Base-by-base conservation (phyloP, 1,140 invertebrate species). In the Trichonephila inaurata region DNA sequence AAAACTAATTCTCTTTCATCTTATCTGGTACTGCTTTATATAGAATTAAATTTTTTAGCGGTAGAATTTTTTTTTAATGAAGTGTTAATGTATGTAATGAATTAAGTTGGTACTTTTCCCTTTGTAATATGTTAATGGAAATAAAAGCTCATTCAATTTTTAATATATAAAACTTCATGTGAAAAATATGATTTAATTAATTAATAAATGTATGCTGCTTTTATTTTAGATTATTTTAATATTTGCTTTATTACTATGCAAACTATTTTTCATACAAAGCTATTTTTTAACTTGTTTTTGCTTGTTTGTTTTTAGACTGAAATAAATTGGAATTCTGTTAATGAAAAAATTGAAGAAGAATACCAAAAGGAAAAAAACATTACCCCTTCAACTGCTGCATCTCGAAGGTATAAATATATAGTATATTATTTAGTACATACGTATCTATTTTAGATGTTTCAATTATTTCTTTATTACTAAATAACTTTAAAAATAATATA, bases 241-340 rank as follows among this genome's bases (percentile, higher is more conserved):
- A 40, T 28, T 28, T 18, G 33, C 33, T 8, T 7, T 16, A 18
- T 82, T 28, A n/a, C 77, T 82, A 4, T 82, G 28, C n/a, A 8
- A 82, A 83, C 14, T 19, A 0, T 40, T 19, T 14, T 83, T 0
- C 16, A 83, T 40, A 40, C 2, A 19, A 66, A 24, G 24, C 10
- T 66, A 66, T 66, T 19, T 40, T 40, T 6, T 28, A 28, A 12
- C 24, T 14, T 40, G 77, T 81, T 81, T 40, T 81, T 5, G 33
- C 12, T 28, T 81, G 33, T 44, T 8, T 44, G 18, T 91, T 95
- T 95, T 91, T 94, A 96, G 96, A 96, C 96, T 91, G 96, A 96
- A 94, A 95, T 96, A 21, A 96, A 97, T 95, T 97, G 96, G 96
- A 96, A 96, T 88, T 96, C 96, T 90, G 96, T 97, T 86, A 95